A percentile compares a stretch with the other conserved stretches of the same genome.
phyloP scores from a whole-genome alignment of 1,140 invertebrate genomes.

The Geopemphigus sp. region DNA sequence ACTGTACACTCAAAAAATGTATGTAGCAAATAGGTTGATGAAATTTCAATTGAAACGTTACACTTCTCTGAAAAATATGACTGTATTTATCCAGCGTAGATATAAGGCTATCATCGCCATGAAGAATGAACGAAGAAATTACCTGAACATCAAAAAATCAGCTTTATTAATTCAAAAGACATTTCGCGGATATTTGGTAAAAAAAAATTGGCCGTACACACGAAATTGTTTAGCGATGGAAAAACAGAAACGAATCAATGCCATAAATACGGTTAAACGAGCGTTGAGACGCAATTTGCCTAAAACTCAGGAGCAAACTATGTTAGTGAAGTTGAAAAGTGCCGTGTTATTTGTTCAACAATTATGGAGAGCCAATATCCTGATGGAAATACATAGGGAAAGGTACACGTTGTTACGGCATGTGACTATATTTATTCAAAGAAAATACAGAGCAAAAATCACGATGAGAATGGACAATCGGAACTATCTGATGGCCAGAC shows the following conservation, averaged over 20 bases:
- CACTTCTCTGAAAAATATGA: slow-evolving; percentile 18
- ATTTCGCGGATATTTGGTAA: slow-evolving; percentile 25
- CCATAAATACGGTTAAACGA: slow-evolving; percentile 52
- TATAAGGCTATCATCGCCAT: slow-evolving; percentile 59
- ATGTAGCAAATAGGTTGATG: slow-evolving; percentile 17
- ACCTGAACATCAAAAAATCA: slow-evolving; percentile 54
- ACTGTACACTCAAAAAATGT: slow-evolving; percentile 53
- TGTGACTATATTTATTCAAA: slow-evolving; percentile 58
- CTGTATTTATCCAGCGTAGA: slow-evolving; percentile 59
- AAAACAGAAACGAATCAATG: slow-evolving; percentile 20
- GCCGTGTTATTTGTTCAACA: slow-evolving; percentile 57
- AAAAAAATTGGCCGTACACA: not conserved
- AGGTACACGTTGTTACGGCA: slow-evolving; percentile 56
- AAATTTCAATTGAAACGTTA: slow-evolving; percentile 40
- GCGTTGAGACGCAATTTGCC: slow-evolving; percentile 54
- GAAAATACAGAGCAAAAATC: slow-evolving; percentile 56
- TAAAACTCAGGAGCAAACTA: slow-evolving; percentile 53
- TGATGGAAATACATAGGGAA: slow-evolving; percentile 55
- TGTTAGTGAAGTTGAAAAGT: slow-evolving; percentile 55
- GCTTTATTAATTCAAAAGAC: slow-evolving; percentile 52
- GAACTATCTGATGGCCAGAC: slow-evolving; percentile 56
- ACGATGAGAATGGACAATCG: slow-evolving; percentile 55
- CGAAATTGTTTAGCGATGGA: not conserved
- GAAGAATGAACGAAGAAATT: slow-evolving; percentile 53
- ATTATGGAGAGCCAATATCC: slow-evolving; percentile 56